Evolutionary conservation across 2,113 vertebrate species (phyloP).

Genomic region (Corythornis vintsioides): DNA sequence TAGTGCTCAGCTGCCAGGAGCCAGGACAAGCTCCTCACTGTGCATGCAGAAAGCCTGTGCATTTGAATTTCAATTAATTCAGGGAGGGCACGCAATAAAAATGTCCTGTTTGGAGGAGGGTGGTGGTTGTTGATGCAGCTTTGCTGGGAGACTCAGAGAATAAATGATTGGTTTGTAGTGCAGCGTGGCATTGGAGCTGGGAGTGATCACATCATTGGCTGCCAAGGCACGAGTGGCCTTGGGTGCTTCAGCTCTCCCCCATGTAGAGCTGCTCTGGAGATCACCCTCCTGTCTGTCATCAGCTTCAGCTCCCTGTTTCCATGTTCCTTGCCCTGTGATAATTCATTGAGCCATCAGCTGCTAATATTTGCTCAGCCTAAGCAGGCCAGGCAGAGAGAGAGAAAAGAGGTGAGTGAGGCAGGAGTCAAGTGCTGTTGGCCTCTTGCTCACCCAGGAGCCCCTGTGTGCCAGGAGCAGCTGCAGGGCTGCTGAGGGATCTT

Average conservation of each 20-base stretch:
- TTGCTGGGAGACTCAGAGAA: not conserved
- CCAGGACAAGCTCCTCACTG: slow-evolving; percentile 51
- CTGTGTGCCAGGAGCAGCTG: not conserved
- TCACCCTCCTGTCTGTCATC: slow-evolving; percentile 42
- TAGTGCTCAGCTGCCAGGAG: slow-evolving; percentile 20
- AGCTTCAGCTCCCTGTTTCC: slow-evolving; percentile 36
- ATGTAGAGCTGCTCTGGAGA: slow-evolving; percentile 28
- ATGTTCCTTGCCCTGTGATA: slow-evolving; percentile 20
- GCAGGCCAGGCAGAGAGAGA: not conserved
- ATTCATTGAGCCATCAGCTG: slow-evolving; percentile 55
- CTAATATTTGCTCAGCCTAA: slow-evolving; percentile 65
- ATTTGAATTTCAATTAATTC: slow-evolving; percentile 58
- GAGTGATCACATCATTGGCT: slow-evolving; percentile 42
- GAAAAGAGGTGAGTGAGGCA: slow-evolving; percentile 24
- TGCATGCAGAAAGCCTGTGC: slow-evolving; percentile 9
- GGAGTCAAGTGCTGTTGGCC: no score
- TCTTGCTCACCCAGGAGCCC: no score
- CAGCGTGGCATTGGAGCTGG: slow-evolving; percentile 20
- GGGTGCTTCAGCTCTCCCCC: not conserved
- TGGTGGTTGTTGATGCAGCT: slow-evolving; percentile 25
- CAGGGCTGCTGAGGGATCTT: not conserved
- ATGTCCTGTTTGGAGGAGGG: slow-evolving; percentile 32
- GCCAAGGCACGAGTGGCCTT: slow-evolving; percentile 40
- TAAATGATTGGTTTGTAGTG: slow-evolving; percentile 30
- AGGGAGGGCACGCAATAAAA: slow-evolving; percentile 31